A percentile compares a stretch with the other conserved stretches of the same genome.
phyloP scores from a whole-genome alignment of 2,888 invertebrate genomes.

The Pseudanteris insignis region DNA sequence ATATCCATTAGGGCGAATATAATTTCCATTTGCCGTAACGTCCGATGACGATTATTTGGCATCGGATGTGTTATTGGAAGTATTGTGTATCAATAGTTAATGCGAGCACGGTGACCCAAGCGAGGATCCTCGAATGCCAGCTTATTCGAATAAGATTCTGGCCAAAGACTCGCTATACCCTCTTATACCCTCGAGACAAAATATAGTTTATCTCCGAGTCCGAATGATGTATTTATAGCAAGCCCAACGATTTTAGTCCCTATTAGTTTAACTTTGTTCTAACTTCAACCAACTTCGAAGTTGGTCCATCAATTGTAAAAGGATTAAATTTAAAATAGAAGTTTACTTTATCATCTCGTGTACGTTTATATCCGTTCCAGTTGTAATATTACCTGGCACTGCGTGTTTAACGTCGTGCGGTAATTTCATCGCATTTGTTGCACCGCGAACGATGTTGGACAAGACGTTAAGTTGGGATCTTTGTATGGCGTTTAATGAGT shows the following conservation, averaged over 20 bases:
- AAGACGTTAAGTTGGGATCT: not conserved
- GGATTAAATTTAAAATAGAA: slow-evolving; percentile 22
- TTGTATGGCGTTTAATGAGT: slow-evolving; percentile 2
- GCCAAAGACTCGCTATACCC: slow-evolving; percentile 1
- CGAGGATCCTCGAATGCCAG: slow-evolving; percentile 6
- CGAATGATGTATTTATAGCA: slow-evolving; percentile 36
- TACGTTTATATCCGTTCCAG: slow-evolving; percentile 6
- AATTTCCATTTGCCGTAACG: slow-evolving; percentile 1
- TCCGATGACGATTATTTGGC: not conserved
- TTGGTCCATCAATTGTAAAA: slow-evolving; percentile 17
- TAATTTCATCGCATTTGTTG: not conserved
- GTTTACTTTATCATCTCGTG: slow-evolving; percentile 6
- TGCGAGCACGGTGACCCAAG: slow-evolving; percentile 10
- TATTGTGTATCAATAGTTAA: not conserved
- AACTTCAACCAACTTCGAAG: slow-evolving; percentile 15
- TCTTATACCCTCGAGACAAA: slow-evolving; percentile 26
- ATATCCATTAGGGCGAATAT: too few species aligned
- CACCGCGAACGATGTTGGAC: not conserved
- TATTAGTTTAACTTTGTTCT: slow-evolving; percentile 34
- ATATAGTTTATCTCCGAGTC: slow-evolving; percentile 30
- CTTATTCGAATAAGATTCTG: slow-evolving; percentile 16
- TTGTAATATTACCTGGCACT: not conserved
- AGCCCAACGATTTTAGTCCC: slow-evolving; percentile 28
- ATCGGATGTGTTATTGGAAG: slow-evolving; percentile 4
- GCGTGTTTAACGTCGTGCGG: not conserved